Conservation (phyloP, 2,797 vertebrate species). For the Pantherophis alleghaniensis region DNA sequence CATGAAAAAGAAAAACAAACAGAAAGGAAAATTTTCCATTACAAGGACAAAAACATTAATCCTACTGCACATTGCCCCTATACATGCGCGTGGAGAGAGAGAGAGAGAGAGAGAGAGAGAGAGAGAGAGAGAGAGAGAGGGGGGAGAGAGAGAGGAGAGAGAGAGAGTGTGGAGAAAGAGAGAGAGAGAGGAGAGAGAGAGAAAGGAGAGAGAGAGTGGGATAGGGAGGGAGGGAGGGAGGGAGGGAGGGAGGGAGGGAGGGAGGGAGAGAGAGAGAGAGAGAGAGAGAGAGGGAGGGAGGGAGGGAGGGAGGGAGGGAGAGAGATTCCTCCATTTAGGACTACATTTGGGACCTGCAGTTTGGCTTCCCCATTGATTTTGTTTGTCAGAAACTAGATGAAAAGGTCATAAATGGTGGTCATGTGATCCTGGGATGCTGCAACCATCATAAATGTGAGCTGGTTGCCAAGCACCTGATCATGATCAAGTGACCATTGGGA, state of each 20-base stretch:
- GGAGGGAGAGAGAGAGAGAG: too few relatives aligned
- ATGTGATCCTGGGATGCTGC: background rate
- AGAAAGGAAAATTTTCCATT: background rate
- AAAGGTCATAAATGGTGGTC: background rate
- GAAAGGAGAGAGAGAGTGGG: too few relatives aligned
- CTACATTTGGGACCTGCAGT: background rate
- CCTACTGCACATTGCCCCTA: background rate
- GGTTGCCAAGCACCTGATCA: background rate
- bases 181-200: too few relatives aligned
- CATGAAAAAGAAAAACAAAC: background rate
- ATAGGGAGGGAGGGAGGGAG: rapidly evolving
- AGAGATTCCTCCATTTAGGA: background rate
- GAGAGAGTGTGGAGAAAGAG: too few relatives aligned
- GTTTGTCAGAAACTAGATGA: background rate
- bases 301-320: rapidly evolving
- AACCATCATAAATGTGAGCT: background rate
- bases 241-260: too few relatives aligned
- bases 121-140: too few relatives aligned
- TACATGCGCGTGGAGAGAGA: background rate
- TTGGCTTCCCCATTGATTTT: background rate
- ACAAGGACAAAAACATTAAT: background rate
- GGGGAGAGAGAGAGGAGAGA: too few relatives aligned
- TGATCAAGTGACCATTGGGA: background rate
- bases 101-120: too few relatives aligned
- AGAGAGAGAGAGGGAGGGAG: too few relatives aligned